Evolutionary conservation across 2,888 invertebrate genomes (phyloP), one percentile per base, ranked within the genome.

Genomic region (Drosophila demipolita): DNA sequence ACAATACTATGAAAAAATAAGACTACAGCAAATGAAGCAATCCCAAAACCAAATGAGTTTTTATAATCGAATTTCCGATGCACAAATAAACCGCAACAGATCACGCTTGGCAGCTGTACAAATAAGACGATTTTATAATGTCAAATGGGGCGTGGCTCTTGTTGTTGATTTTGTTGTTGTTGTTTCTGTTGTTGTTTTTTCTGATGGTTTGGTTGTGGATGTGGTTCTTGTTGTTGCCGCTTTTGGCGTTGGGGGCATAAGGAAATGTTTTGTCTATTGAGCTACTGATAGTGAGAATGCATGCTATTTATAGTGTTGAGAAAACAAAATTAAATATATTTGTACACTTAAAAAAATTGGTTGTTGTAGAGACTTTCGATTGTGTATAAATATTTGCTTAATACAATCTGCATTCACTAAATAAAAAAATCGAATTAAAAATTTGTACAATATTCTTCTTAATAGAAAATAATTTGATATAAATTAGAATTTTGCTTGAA

Each of bases 81-180:
- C 67, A 67, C 26, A 59, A 69, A 74, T 78, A 66, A 78, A 77
- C 66, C 15, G 66, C 40, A 29, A 62, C 9, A 17, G 17, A 60
- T 52, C 40, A 53, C 29, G 15, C 17, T 63, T 63, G 55, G 38
- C 60, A 63, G 63, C 55, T 35, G 50, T 36, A 55, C 59, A 38
- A 63, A 71, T 59, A 71, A 66, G 42, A 63, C 55, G 52, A 57
- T 50, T 58, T 53, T 33, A 55, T 36, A 55, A 26, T 62, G 33
- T 60, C 17, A 29, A 63, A 26, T 26, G n/a, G 6, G 20, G 33
- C 20, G 20, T 20, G 11, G 29, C 9, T 45, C 1, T 15, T 45
- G 15, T 45, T 23, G 1, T 23, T 8, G 7, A 8, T 8, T 3
- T 20, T 3, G 3, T 42, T 0, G 12, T 42, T 20, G 2, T 45